phyloP scores from a whole-genome alignment of 2,113 vertebrate species.

The Zingel zingel region DNA sequence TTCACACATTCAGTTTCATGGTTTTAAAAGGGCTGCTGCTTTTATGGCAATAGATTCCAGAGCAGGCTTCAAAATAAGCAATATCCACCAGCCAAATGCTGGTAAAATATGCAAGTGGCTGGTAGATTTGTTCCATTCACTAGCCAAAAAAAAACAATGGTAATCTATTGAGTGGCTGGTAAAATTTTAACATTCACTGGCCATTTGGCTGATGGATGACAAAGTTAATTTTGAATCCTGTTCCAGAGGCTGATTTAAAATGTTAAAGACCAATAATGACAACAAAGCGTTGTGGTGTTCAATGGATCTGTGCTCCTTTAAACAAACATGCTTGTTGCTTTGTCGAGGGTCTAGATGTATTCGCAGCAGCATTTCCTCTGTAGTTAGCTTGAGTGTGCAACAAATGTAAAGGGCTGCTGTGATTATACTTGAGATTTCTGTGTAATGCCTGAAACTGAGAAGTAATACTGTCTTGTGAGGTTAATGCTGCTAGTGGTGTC shows the following conservation, averaged over 20 bases:
- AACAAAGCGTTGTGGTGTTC: conserved; percentile 86
- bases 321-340: conserved; percentile 87
- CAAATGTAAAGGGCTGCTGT: conserved; percentile 79
- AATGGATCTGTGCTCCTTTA: conserved; percentile 90
- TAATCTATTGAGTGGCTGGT: no score
- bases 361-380: conserved; percentile 85
- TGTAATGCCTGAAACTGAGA: conserved; percentile 87
- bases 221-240: no score
- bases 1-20: conserved; percentile 92
- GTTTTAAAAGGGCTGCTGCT: conserved; percentile 93
- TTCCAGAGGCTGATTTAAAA: conserved; percentile 84
- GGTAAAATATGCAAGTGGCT: no score
- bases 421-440: conserved; percentile 87
- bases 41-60: conserved; percentile 87
- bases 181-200: no score
- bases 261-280: conserved; percentile 49
- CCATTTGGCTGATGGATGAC: no score
- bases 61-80: no score
- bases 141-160: no score
- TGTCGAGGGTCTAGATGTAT: conserved; percentile 86
- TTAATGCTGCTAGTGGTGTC: conserved; percentile 92
- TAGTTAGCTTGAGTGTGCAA: conserved; percentile 77
- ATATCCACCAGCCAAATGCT: no score
- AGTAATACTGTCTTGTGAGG: conserved; percentile 84
- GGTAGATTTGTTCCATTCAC: no score